These are phyloP conservation scores for Saimiri boliviensis DNA, from an alignment of 2,113 vertebrate genomes.

Conservation along the genomic window DNA sequence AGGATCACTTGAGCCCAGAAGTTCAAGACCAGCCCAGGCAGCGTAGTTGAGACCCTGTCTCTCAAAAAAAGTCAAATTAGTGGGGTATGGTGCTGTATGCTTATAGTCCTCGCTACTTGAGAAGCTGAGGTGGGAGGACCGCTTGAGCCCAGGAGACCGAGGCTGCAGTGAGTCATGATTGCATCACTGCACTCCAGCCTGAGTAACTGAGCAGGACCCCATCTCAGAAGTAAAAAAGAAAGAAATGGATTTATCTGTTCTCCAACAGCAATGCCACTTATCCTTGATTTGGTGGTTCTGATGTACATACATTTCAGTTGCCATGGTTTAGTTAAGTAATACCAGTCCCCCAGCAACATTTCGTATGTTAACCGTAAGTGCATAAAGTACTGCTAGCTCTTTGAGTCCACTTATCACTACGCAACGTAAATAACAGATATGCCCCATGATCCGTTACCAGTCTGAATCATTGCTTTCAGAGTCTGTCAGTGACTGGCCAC, in stretches of 20 bases:
- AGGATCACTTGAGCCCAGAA: too few species aligned
- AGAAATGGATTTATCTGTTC: background rate
- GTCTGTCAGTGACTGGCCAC: background rate
- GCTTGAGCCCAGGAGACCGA: too few species aligned
- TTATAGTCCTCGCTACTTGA: too few species aligned
- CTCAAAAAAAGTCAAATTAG: too few species aligned
- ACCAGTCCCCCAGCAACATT: background rate
- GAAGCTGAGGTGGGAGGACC: too few species aligned
- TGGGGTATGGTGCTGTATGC: too few species aligned
- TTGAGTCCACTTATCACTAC: accelerated
- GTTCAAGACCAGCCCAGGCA: too few species aligned
- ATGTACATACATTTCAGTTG: background rate
- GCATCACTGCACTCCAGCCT: too few species aligned
- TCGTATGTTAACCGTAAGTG: background rate
- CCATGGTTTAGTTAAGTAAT: background rate
- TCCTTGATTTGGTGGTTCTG: background rate
- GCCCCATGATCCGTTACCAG: accelerated
- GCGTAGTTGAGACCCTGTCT: too few species aligned
- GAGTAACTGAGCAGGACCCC: too few species aligned
- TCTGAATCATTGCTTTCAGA: background rate
- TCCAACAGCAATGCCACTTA: background rate
- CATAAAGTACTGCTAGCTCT: background rate
- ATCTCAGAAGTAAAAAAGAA: too few species aligned
- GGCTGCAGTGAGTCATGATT: too few species aligned
- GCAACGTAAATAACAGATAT: background rate